Percentiles rank a stretch among this genome's conserved stretches.
These are phyloP conservation scores for Uloborus diversus DNA, from an alignment of 1,140 invertebrate genomes.

Conservation along the genomic window DNA sequence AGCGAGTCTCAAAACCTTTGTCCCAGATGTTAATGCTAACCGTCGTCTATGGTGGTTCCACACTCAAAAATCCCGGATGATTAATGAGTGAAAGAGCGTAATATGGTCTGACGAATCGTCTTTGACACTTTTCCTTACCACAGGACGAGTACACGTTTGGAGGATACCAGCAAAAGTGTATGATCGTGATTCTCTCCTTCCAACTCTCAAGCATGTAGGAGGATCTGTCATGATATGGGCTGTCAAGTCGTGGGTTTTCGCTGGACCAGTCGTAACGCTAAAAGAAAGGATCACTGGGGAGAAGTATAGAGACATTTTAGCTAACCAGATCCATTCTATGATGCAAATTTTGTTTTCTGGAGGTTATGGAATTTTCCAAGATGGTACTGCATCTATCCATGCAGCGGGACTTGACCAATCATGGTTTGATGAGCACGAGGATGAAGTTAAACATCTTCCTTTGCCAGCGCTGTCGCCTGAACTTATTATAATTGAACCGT, in stretches of 20 bases:
- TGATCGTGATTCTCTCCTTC: constrained; percentile 11
- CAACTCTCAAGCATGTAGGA: neutral
- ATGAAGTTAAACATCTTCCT: constrained; percentile 18
- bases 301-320: neutral
- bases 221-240: neutral
- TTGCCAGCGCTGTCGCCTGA: constrained; percentile 4
- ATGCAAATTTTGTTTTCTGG: constrained; percentile 8
- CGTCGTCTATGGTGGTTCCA: neutral
- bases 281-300: neutral
- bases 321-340: neutral
- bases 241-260: neutral
- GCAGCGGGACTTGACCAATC: neutral
- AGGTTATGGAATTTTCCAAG: neutral
- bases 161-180: neutral
- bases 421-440: constrained; percentile 17
- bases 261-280: neutral
- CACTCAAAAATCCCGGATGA: neutral
- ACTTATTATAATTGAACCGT: constrained; percentile 14
- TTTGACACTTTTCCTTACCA: neutral
- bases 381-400: constrained; percentile 23
- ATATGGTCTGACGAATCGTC: neutral
- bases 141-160: constrained; percentile 5
- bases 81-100: neutral
- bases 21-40: neutral
- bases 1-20: neutral